Conservation (phyloP, 2,113 vertebrate genomes). For the Trematocara marginatum region DNA sequence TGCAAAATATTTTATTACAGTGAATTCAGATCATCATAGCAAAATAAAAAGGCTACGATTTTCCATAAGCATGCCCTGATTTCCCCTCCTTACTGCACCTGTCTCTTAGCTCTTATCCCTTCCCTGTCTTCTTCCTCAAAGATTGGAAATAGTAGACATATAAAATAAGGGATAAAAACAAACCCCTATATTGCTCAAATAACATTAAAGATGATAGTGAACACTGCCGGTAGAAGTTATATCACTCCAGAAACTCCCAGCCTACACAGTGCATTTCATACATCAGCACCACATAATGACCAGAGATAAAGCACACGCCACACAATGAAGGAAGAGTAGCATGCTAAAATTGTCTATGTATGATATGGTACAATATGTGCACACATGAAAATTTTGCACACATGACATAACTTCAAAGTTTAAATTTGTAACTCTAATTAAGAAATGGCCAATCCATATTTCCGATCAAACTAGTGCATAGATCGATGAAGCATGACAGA, state of each 20-base stretch:
- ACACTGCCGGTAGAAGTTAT: background rate
- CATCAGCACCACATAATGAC: background rate
- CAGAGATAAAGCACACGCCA: background rate
- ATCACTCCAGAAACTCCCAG: background rate
- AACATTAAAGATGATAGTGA: background rate
- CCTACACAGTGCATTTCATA: background rate
- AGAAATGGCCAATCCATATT: background rate
- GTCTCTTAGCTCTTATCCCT: background rate
- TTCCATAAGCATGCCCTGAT: background rate
- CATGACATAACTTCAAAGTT: background rate
- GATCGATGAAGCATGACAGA: background rate
- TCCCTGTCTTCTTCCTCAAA: background rate
- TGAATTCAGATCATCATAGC: background rate
- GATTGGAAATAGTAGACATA: background rate
- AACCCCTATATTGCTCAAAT: background rate
- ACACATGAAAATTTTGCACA: background rate
- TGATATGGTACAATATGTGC: background rate
- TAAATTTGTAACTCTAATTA: background rate
- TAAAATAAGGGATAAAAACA: background rate
- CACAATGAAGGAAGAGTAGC: background rate
- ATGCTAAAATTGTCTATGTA: background rate
- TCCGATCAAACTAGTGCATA: background rate
- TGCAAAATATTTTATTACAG: background rate
- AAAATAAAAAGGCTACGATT: background rate
- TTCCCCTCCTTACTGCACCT: background rate